A percentile compares a stretch with the other conserved stretches of the same genome.
phyloP scores from a whole-genome alignment of 2,113 vertebrate genomes.

The Ramphastos sulfuratus region DNA sequence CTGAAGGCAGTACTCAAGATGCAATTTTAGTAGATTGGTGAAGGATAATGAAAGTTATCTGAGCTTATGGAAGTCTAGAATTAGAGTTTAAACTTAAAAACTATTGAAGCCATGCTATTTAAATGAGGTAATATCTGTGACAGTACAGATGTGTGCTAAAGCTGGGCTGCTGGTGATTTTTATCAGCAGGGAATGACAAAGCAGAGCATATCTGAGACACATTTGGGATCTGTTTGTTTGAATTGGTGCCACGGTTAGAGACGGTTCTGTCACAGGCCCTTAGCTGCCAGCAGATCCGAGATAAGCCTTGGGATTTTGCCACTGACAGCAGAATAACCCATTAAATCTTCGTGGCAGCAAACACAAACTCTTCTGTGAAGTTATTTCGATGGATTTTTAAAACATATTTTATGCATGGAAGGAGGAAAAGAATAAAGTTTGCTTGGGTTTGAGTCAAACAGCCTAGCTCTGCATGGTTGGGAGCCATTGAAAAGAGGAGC shows the following conservation, averaged over 20 bases:
- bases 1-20: too few relatives aligned
- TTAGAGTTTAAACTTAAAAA: background rate
- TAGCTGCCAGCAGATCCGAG: background rate
- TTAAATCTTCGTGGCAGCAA: background rate
- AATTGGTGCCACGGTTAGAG: background rate
- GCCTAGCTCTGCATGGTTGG: background rate
- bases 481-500: background rate
- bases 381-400: background rate
- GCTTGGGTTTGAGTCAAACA: background rate
- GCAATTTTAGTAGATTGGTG: background rate
- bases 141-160: background rate
- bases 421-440: background rate
- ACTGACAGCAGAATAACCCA: background rate
- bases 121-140: background rate
- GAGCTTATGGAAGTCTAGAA: background rate
- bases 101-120: background rate
- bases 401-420: background rate
- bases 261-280: background rate
- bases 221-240: background rate
- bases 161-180: background rate
- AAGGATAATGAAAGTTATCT: background rate
- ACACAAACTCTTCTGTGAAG: background rate
- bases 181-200: background rate
- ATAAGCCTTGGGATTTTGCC: background rate
- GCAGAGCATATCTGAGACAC: background rate